Percentiles rank a stretch among this genome's conserved stretches.
These are phyloP conservation scores for Pyrgilauda ruficollis DNA, from an alignment of 2,113 vertebrate genomes.

Conservation along the genomic window DNA sequence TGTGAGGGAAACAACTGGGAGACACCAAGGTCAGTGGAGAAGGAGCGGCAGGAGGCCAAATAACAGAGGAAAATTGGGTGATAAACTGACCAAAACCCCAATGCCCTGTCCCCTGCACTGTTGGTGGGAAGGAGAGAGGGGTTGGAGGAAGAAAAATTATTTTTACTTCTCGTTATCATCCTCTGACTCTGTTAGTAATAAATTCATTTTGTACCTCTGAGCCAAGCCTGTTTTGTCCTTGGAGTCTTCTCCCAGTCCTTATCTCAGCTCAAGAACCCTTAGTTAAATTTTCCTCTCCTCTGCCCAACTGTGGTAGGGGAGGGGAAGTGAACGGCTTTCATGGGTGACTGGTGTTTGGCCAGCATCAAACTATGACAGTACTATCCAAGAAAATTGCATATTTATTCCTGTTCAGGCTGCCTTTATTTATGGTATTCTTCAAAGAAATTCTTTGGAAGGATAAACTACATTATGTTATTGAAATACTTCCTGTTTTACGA, in stretches of 20 bases:
- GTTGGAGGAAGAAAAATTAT: background rate
- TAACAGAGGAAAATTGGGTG: accelerated
- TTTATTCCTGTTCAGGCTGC: background rate
- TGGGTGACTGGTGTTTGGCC: background rate
- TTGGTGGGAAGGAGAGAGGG: background rate
- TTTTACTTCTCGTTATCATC: background rate
- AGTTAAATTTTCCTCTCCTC: background rate
- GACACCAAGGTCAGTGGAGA: background rate
- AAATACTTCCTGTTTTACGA: background rate
- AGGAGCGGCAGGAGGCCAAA: background rate
- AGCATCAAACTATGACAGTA: background rate
- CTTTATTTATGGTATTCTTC: background rate
- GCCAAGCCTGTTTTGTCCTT: background rate
- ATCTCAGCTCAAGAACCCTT: too few species aligned
- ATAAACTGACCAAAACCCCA: background rate
- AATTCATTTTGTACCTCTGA: background rate
- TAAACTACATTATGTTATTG: background rate
- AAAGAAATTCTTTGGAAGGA: background rate
- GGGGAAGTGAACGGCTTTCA: accelerated
- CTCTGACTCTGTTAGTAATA: background rate
- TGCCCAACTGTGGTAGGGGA: background rate
- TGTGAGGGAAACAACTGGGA: background rate
- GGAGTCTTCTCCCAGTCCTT: background rate
- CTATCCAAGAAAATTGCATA: background rate
- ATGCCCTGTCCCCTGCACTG: accelerated